phyloP scores from a whole-genome alignment of 2,888 invertebrate genomes.

The Ischnura elegans region DNA sequence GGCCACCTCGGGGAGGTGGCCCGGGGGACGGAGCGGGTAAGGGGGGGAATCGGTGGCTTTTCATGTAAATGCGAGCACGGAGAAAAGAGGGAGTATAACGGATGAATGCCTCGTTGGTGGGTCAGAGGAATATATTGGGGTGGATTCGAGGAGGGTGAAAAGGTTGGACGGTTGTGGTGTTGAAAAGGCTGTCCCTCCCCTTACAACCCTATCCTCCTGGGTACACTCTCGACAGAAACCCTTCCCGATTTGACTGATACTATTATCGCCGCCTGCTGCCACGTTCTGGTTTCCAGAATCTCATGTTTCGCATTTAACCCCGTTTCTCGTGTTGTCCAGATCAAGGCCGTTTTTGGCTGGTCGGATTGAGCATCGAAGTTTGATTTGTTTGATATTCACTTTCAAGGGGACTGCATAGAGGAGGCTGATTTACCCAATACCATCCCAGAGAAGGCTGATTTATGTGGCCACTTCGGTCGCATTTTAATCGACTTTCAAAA shows the following conservation, averaged over 20 bases:
- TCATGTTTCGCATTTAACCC: not conserved
- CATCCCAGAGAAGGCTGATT: no score
- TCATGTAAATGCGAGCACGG: not conserved
- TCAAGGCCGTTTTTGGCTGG: no score
- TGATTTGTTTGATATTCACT: no score
- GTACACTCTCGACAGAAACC: not conserved
- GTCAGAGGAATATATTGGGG: not conserved
- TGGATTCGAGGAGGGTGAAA: not conserved
- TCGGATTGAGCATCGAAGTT: no score
- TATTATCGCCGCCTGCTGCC: constrained; percentile 7
- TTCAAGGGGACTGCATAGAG: no score
- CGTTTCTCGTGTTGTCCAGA: not conserved
- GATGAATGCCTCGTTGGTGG: not conserved
- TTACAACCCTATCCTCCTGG: not conserved
- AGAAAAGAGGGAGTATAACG: not conserved
- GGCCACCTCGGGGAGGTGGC: not conserved
- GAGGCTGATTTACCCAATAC: no score
- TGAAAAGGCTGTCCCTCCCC: constrained; percentile 2
- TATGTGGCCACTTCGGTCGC: no score
- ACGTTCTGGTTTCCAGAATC: constrained; percentile 11
- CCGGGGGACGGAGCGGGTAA: not conserved
- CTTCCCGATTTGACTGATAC: not conserved
- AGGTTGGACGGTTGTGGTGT: constrained; percentile 13
- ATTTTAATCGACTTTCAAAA: no score
- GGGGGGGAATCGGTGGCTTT: no score